Evolutionary conservation across 2,113 vertebrate species (phyloP).

Genomic region (Chamaea fasciata): DNA sequence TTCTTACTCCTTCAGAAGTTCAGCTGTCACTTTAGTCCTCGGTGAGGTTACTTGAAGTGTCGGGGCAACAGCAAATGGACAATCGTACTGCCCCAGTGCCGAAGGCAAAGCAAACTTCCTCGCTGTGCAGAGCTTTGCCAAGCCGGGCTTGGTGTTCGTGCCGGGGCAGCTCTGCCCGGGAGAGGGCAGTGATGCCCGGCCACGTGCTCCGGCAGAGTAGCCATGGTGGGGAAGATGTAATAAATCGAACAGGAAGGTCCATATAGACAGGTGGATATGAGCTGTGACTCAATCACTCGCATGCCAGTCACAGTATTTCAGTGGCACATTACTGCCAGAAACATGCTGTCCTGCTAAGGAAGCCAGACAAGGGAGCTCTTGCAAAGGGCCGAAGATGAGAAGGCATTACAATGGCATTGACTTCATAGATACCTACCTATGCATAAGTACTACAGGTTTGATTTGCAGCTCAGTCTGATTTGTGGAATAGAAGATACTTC

Average conservation of each 20-base stretch:
- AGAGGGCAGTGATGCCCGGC: neutral
- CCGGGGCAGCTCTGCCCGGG: neutral
- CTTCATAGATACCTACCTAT: neutral
- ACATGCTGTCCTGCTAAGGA: neutral
- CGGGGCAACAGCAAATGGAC: neutral
- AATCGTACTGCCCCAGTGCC: neutral
- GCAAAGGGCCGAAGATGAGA: neutral
- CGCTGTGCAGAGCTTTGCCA: neutral
- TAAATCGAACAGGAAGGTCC: neutral
- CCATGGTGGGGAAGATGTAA: neutral
- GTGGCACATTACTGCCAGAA: neutral
- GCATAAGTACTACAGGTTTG: neutral
- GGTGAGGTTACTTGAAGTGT: neutral
- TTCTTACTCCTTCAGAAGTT: neutral
- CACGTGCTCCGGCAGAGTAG: accelerated
- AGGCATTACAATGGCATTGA: neutral
- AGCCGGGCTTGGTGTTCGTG: neutral
- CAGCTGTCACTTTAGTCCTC: neutral
- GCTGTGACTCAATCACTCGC: neutral
- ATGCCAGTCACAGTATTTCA: neutral
- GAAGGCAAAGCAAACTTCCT: neutral
- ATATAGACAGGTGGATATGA: neutral
- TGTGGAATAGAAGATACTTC: neutral
- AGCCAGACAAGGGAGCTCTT: neutral
- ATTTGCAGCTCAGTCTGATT: neutral